Evolutionary conservation across 1,140 invertebrate species (phyloP).

Genomic region (Drosophila setifemur): DNA sequence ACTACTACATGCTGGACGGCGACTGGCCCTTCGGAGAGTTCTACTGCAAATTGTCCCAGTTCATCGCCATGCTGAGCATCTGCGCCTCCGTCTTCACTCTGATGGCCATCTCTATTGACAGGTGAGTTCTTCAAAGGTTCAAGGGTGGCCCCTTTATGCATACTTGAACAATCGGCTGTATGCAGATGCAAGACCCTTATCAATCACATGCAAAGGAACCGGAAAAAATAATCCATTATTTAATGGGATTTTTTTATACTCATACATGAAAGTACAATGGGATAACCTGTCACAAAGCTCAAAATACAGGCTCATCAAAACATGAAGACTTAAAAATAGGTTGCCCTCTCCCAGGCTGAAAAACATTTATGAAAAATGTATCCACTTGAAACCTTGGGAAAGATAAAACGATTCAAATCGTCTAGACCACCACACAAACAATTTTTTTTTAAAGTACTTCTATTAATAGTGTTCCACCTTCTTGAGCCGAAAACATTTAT

Average conservation of each 20-base stretch:
- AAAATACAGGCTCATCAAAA: slow-evolving; percentile 15
- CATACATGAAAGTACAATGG: slow-evolving; percentile 7
- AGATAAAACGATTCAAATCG: slow-evolving; percentile 1
- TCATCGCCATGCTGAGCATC: slow-evolving; percentile 95
- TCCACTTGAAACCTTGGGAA: not conserved
- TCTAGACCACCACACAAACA: not conserved
- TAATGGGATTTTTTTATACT: slow-evolving; percentile 29
- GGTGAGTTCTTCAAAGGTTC: slow-evolving; percentile 86
- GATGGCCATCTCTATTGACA: slow-evolving; percentile 97
- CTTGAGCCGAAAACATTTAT: not conserved
- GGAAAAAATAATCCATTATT: slow-evolving; percentile 23
- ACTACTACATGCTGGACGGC: slow-evolving; percentile 94
- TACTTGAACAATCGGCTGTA: slow-evolving; percentile 1
- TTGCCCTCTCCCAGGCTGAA: slow-evolving; percentile 2
- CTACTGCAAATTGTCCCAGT: slow-evolving; percentile 97
- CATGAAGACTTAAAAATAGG: slow-evolving; percentile 2
- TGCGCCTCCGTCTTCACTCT: slow-evolving; percentile 97
- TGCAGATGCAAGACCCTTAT: slow-evolving; percentile 27
- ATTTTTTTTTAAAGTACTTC: not conserved
- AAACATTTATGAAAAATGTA: slow-evolving; percentile 6
- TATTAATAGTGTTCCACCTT: not conserved
- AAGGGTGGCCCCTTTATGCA: not conserved
- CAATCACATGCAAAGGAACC: slow-evolving; percentile 19
- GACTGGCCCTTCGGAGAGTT: slow-evolving; percentile 96
- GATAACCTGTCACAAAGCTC: slow-evolving; percentile 18